Evolutionary conservation across 2,797 vertebrate genomes (phyloP), one percentile per base, ranked within the genome.

Genomic region (Mormyrops boulengeri): DNA sequence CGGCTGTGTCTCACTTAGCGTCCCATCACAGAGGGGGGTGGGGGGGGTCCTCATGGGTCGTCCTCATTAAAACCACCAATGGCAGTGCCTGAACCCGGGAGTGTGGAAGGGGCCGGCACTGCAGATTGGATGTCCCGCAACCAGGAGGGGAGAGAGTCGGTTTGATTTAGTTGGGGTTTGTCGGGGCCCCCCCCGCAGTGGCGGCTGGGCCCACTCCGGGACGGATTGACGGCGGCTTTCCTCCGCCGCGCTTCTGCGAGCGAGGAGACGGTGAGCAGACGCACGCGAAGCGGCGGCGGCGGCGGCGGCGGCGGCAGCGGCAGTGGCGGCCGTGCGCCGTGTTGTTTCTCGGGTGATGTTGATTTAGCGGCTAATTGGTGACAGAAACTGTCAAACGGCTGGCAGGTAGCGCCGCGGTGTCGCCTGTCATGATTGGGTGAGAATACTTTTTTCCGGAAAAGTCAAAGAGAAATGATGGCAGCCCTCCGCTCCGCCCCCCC

Each of bases 1-100:
- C 96, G 94, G 95, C 97, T 95, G 97, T 96, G 98, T 97, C 97
- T 97, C 97, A 98, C 98, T 99, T 98, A 98, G 97, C 97, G 97
- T 97, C 97, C 97, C 97, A 97, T 97, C 97, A 97, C 95, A 95
- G 95, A 92, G 96, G 96, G 97, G n/a, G 57, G n/a, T 2, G 96
- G 12, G 47, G 60, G 34, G 22, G 9, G 47, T 14, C 55, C 19
- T 49, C 7, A 4, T 95, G 96, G 96, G 95, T 94, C 96, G 95
- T 44, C 95, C 96, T 96, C 96, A 97, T 97, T 97, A 97, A 95
- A 94, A 96, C 44, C 96, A 96, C 96, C 96, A 96, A 97, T 95
- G 95, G 95, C 94, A 94, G 95, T 95, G 95, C 96, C 96, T 96
- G 96, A 97, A 96, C 96, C 96, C 95, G 93, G 94, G 93, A 57